phyloP scores from a whole-genome alignment of 2,797 vertebrate genomes.

The Hylomyscus alleni region DNA sequence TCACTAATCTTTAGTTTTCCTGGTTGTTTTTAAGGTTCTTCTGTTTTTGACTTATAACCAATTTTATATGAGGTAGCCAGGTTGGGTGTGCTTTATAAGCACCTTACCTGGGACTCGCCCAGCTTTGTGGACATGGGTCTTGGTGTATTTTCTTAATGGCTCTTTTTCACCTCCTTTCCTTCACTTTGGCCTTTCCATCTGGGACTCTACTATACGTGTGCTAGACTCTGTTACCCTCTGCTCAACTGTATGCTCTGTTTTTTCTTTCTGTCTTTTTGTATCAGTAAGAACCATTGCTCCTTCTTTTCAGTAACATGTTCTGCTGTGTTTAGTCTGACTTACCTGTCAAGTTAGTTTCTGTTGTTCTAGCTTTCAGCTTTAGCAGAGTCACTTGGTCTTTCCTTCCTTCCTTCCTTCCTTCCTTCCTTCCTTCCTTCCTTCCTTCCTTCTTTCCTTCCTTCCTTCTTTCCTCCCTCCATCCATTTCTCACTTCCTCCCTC shows the following conservation, averaged over 20 bases:
- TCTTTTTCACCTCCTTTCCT: background rate
- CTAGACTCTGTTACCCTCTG: background rate
- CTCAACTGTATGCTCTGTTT: background rate
- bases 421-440: background rate
- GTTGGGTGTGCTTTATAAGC: conserved; percentile 1
- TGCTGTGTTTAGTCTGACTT: conserved; percentile 42
- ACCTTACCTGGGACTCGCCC: background rate
- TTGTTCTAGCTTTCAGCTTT: conserved; percentile 55
- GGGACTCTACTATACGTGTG: background rate
- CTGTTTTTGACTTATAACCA: background rate
- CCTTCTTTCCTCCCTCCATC: background rate
- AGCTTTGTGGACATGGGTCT: conserved; percentile 30
- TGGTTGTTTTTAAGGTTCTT: conserved; percentile 22
- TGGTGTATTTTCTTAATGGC: background rate
- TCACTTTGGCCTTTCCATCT: background rate
- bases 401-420: too few relatives aligned
- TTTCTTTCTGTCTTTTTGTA: background rate
- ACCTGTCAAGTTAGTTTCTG: background rate
- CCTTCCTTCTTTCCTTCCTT: background rate
- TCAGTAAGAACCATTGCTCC: background rate
- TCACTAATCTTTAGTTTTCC: background rate
- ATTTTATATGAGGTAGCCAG: background rate
- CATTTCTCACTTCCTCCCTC: background rate
- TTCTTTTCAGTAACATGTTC: background rate
- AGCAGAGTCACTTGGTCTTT: background rate